Evolutionary conservation across 1,140 invertebrate species (phyloP).

Genomic region (Panagrolaimus sp.): DNA sequence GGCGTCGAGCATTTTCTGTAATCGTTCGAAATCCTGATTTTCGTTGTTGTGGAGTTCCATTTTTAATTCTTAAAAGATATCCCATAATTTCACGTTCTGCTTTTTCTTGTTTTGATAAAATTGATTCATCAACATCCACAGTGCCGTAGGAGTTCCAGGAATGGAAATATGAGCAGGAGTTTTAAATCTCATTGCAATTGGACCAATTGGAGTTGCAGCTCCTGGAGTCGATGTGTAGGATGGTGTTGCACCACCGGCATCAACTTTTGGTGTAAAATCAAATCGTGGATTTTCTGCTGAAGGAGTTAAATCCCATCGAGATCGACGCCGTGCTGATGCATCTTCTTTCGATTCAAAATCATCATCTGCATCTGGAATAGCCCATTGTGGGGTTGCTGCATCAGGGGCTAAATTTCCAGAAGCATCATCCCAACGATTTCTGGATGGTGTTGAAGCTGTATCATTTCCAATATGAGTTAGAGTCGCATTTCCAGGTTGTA

Average conservation of each 20-base stretch:
- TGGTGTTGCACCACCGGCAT: conserved; percentile 55
- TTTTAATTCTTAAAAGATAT: conserved; percentile 93
- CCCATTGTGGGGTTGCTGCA: conserved; percentile 66
- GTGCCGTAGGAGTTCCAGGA: conserved; percentile 99
- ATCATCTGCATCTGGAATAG: conserved; percentile 83
- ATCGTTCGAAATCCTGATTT: conserved; percentile 86
- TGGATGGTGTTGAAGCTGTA: conserved; percentile 71
- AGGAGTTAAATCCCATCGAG: conserved; percentile 95
- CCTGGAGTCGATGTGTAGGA: conserved; percentile 67
- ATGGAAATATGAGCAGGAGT: conserved; percentile 82
- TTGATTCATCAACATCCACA: conserved; percentile 93
- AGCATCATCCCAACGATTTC: conserved; percentile 98
- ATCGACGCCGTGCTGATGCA: conserved; percentile 75
- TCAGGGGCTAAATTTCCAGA: conserved; percentile 73
- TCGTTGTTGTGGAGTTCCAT: conserved; percentile 97
- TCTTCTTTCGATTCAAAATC: conserved; percentile 72
- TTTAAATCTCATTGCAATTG: conserved; percentile 92
- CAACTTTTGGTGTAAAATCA: conserved; percentile 43
- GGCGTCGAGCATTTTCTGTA: conserved; percentile 94
- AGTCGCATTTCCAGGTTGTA: conserved; percentile 79
- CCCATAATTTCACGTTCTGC: conserved; percentile 99
- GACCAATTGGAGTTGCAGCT: conserved; percentile 82
- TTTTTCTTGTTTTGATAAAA: conserved; percentile 86
- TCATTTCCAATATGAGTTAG: conserved; percentile 67
- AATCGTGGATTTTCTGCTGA: conserved; percentile 47